These are phyloP conservation scores for Alectoris magna DNA, from an alignment of 2,797 vertebrate species.

Conservation along the genomic window DNA sequence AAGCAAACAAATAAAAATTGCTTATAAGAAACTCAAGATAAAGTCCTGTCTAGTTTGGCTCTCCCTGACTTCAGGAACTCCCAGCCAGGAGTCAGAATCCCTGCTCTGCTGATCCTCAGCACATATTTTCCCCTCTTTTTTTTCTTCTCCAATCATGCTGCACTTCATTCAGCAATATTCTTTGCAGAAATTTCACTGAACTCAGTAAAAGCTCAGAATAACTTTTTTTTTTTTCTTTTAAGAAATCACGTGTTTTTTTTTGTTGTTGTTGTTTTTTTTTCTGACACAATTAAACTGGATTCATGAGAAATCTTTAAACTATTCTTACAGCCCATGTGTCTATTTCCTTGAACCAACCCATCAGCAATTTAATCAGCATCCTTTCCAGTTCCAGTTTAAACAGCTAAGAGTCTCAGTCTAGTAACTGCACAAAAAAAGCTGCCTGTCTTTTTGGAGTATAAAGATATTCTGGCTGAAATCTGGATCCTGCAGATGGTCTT, in stretches of 20 bases:
- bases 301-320: background rate
- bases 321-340: background rate
- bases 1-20: accelerated
- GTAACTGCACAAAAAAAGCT: background rate
- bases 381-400: background rate
- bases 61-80: background rate
- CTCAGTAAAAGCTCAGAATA: accelerated
- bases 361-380: background rate
- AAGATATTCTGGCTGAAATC: background rate
- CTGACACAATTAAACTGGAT: background rate
- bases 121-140: background rate
- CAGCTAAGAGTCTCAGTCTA: background rate
- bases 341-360: background rate
- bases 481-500: background rate
- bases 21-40: background rate
- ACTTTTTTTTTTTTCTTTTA: background rate
- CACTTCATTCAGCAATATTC: background rate
- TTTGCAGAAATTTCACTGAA: background rate
- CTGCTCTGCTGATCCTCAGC: background rate
- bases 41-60: background rate
- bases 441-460: background rate
- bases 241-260: background rate
- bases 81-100: background rate
- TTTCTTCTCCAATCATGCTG: background rate
- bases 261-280: background rate